phyloP scores from a whole-genome alignment of 2,113 vertebrate species.

The Zosterops borbonicus region DNA sequence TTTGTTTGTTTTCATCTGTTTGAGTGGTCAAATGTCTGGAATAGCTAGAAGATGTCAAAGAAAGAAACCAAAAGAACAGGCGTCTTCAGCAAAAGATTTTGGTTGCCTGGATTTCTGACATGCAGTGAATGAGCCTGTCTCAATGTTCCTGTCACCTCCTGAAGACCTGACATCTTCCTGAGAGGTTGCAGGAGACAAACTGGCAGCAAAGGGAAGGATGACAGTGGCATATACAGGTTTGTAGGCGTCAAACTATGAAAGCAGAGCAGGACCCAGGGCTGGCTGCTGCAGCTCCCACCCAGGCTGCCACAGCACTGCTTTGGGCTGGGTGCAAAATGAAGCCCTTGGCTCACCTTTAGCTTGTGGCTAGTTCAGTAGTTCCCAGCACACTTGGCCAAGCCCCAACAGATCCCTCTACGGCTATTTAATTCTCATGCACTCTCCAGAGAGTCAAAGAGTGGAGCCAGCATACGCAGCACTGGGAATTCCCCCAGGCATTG shows the following conservation, averaged over 20 bases:
- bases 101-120: neutral
- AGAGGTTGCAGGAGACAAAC: neutral
- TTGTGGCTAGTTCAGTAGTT: neutral
- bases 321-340: neutral
- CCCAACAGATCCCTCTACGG: neutral
- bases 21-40: neutral
- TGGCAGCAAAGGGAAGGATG: neutral
- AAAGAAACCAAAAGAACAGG: neutral
- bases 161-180: neutral
- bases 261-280: neutral
- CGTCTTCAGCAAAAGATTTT: neutral
- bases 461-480: neutral
- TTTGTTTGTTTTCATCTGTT: constrained; percentile 5
- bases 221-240: neutral
- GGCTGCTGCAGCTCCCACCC: rapidly evolving
- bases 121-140: neutral
- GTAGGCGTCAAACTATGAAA: neutral
- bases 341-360: neutral
- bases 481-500: neutral
- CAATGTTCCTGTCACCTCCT: neutral
- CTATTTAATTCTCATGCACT: neutral
- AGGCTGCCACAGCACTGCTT: rapidly evolving
- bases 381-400: neutral
- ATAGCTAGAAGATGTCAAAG: neutral
- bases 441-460: neutral